Percentiles rank a stretch among this genome's conserved stretches.
These are phyloP conservation scores for Nemotelus nigrinus DNA, from an alignment of 2,888 invertebrate genomes.

Conservation along the genomic window DNA sequence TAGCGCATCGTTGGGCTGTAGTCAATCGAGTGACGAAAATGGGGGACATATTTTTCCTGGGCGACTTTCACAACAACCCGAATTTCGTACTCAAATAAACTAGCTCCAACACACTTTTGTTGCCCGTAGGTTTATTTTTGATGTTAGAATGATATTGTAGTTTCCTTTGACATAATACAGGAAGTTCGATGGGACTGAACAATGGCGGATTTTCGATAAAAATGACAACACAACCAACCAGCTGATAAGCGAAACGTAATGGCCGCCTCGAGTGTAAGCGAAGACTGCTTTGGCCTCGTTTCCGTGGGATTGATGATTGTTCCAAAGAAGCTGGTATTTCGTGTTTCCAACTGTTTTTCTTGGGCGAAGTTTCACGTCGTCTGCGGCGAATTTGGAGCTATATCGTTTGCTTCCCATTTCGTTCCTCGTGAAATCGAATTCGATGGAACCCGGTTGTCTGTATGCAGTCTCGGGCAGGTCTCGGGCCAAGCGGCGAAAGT, in stretches of 20 bases:
- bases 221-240: slow-evolving; percentile 22
- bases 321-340: too few species aligned
- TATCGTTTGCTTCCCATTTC: neutral
- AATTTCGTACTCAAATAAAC: neutral
- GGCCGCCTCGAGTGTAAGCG: slow-evolving; percentile 45
- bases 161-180: too few species aligned
- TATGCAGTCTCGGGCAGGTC: neutral
- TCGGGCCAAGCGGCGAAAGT: neutral
- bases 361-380: neutral
- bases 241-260: slow-evolving; percentile 42
- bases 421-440: slow-evolving; percentile 27
- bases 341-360: neutral
- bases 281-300: slow-evolving; percentile 37
- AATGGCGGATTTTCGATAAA: slow-evolving; percentile 19
- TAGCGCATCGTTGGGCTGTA: slow-evolving; percentile 13
- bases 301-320: neutral
- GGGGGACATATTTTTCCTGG: slow-evolving; percentile 22
- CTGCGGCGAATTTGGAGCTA: neutral
- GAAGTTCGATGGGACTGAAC: neutral
- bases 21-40: neutral
- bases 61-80: slow-evolving; percentile 33
- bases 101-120: neutral
- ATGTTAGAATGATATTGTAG: too few species aligned
- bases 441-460: neutral
- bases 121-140: neutral